Conservation (phyloP, 2,888 invertebrate species). For the Aleiodes leptofemur region DNA sequence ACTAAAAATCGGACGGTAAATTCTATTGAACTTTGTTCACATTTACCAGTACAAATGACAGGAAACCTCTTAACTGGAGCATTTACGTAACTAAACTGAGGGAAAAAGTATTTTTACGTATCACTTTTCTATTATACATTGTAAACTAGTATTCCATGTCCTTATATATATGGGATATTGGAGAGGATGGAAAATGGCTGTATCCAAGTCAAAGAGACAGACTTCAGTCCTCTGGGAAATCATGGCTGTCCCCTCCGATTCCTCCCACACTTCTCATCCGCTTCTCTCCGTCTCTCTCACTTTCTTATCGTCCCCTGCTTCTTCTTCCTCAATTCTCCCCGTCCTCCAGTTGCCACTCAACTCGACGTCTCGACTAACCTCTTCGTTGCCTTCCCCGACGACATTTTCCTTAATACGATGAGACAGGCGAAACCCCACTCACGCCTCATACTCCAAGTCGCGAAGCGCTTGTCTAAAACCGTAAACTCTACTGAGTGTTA, state of each 20-base stretch:
- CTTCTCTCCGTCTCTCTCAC: conserved; percentile 37
- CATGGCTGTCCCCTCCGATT: conserved; percentile 67
- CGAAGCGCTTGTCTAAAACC: conserved; percentile 33
- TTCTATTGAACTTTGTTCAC: too few relatives aligned
- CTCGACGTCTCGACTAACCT: conserved; percentile 34
- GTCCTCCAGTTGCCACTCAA: conserved; percentile 14
- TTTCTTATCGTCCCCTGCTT: not conserved
- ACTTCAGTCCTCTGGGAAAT: conserved; percentile 66
- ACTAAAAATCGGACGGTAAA: too few relatives aligned
- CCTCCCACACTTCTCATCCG: conserved; percentile 44
- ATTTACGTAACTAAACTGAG: conserved; percentile 8
- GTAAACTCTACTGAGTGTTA: conserved; percentile 30
- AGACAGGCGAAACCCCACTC: conserved; percentile 39
- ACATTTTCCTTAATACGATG: conserved; percentile 41
- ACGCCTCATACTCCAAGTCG: conserved; percentile 18
- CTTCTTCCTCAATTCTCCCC: conserved; percentile 34
- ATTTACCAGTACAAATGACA: conserved; percentile 5
- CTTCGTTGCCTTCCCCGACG: conserved; percentile 35
- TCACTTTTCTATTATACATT: not conserved
- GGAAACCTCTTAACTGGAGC: conserved; percentile 7
- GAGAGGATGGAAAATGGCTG: conserved; percentile 45
- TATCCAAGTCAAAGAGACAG: conserved; percentile 52
- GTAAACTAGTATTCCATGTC: conserved; percentile 16
- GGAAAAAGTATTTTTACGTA: conserved; percentile 9
- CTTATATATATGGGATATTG: conserved; percentile 6